These are phyloP conservation scores for Stomatorhinus walkeri DNA, from an alignment of 2,797 vertebrate species.

Conservation along the genomic window DNA sequence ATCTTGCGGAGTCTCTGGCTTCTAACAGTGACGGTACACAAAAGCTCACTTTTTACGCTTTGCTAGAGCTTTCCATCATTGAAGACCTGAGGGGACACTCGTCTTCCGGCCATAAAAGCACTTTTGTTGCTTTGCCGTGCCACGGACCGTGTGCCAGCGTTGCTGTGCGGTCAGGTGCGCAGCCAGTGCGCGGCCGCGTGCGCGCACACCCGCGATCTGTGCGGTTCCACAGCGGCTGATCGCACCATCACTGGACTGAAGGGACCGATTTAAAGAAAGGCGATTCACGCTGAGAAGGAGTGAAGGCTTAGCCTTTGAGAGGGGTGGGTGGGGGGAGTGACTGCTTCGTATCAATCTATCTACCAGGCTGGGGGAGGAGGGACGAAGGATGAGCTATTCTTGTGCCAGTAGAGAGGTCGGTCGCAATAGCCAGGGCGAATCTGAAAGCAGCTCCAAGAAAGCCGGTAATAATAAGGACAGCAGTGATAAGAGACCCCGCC, in stretches of 20 bases:
- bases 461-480: conserved; percentile 39
- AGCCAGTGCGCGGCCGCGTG: neutral
- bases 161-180: neutral
- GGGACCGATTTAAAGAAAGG: neutral
- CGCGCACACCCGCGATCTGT: neutral
- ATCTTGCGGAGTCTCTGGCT: neutral
- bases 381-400: conserved; percentile 69
- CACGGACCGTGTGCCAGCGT: neutral
- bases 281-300: neutral
- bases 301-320: conserved; percentile 38
- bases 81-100: neutral
- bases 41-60: neutral
- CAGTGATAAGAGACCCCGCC: conserved; percentile 32
- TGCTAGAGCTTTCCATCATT: neutral
- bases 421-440: conserved; percentile 57
- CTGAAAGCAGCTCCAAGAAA: conserved; percentile 34
- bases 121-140: neutral
- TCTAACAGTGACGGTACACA: neutral
- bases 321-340: conserved; percentile 41
- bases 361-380: conserved; percentile 37
- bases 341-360: conserved; percentile 2
- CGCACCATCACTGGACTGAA: neutral
- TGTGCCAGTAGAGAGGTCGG: conserved; percentile 60
- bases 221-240: neutral
- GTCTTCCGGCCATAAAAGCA: neutral